phyloP scores from a whole-genome alignment of 2,797 vertebrate genomes.

The Pipistrellus kuhlii region DNA sequence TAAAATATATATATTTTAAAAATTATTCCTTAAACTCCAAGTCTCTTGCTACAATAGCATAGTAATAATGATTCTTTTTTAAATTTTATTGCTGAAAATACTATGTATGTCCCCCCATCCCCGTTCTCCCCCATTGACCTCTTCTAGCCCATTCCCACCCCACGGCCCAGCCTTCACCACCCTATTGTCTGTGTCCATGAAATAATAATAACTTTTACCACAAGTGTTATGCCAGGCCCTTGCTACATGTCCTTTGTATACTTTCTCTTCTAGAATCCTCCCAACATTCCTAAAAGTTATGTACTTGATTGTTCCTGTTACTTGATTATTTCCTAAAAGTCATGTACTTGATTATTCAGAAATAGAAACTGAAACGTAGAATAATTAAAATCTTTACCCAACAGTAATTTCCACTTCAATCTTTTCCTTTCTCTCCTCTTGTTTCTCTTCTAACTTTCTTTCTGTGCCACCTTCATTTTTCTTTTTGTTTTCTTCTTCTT shows the following conservation, averaged over 20 bases:
- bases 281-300: not conserved
- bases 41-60: not conserved
- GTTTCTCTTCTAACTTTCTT: not conserved
- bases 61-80: not conserved
- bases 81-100: too few species aligned
- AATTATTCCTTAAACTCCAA: not conserved
- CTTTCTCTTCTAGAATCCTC: not conserved
- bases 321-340: not conserved
- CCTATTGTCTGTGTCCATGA: too few species aligned
- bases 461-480: not conserved
- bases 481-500: not conserved
- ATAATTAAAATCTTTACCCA: not conserved
- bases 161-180: too few species aligned
- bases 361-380: slow-evolving; percentile 8
- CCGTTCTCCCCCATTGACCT: too few species aligned
- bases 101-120: too few species aligned
- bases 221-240: not conserved
- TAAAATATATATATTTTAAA: too few species aligned
- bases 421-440: not conserved
- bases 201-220: too few species aligned
- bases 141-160: too few species aligned
- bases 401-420: not conserved
- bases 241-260: not conserved
- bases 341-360: not conserved
- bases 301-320: too few species aligned